Conservation (phyloP, 2,797 vertebrate genomes). For the Poecilia picta region DNA sequence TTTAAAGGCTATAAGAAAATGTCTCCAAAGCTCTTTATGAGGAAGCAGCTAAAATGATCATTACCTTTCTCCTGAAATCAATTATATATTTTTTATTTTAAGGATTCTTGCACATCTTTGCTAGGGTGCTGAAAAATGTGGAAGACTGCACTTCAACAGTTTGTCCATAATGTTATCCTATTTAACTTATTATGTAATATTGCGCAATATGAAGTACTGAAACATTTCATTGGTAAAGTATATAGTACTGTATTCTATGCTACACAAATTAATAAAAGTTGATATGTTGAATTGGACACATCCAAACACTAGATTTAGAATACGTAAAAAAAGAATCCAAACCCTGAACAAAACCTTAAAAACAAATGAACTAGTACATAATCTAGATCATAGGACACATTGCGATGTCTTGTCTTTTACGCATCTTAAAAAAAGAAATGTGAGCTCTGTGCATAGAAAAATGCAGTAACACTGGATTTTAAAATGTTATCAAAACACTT, state of each 20-base stretch:
- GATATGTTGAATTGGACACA: neutral
- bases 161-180: neutral
- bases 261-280: neutral
- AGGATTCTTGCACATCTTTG: neutral
- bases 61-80: neutral
- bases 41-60: neutral
- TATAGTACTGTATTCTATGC: neutral
- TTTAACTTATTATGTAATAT: neutral
- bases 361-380: neutral
- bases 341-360: neutral
- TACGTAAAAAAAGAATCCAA: neutral
- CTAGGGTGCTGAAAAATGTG: neutral
- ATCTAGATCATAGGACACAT: neutral
- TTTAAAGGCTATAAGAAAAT: neutral
- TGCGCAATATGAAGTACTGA: neutral
- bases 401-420: neutral
- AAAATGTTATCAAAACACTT: neutral
- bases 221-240: neutral
- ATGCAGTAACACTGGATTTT: neutral
- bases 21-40: neutral
- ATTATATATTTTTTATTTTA: neutral
- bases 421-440: neutral
- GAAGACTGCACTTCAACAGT: neutral
- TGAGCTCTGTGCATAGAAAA: neutral
- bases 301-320: neutral